These are phyloP conservation scores for Suillia variegata DNA, from an alignment of 2,888 invertebrate species.

Conservation along the genomic window DNA sequence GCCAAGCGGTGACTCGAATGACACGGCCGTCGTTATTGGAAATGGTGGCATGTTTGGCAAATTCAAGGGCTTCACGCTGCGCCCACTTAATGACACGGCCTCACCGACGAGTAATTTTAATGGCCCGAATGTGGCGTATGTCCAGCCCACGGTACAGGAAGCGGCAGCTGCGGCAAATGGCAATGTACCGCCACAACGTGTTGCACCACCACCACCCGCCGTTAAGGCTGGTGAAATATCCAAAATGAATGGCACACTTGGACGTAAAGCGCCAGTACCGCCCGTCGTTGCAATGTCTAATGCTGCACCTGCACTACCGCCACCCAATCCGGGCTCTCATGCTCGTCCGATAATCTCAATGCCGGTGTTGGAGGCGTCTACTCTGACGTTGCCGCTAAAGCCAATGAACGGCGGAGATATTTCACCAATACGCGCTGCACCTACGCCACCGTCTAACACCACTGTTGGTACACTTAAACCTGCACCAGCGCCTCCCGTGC, in stretches of 20 bases:
- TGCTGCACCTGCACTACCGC: constrained; percentile 66
- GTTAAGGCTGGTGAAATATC: constrained; percentile 41
- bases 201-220: constrained; percentile 70
- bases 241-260: constrained; percentile 39
- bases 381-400: constrained; percentile 56
- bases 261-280: constrained; percentile 35
- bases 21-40: constrained; percentile 62
- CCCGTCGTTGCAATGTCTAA: constrained; percentile 18
- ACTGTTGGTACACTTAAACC: constrained; percentile 46
- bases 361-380: constrained; percentile 81
- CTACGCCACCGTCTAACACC: constrained; percentile 20
- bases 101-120: constrained; percentile 49
- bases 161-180: constrained; percentile 38
- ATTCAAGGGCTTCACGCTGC: constrained; percentile 82
- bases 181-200: constrained; percentile 62
- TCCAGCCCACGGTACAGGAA: constrained; percentile 56
- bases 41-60: constrained; percentile 82
- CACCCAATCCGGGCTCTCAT: constrained; percentile 67
- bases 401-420: constrained; percentile 33
- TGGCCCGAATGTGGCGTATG: constrained; percentile 65
- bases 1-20: constrained; percentile 64
- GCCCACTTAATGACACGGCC: constrained; percentile 54
- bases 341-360: constrained; percentile 80
- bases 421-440: constrained; percentile 63
- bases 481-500: constrained; percentile 65